A percentile compares a stretch with the other conserved stretches of the same genome.
Conservation (phyloP, 2,888 invertebrate species). For the Pecten maximus region DNA sequence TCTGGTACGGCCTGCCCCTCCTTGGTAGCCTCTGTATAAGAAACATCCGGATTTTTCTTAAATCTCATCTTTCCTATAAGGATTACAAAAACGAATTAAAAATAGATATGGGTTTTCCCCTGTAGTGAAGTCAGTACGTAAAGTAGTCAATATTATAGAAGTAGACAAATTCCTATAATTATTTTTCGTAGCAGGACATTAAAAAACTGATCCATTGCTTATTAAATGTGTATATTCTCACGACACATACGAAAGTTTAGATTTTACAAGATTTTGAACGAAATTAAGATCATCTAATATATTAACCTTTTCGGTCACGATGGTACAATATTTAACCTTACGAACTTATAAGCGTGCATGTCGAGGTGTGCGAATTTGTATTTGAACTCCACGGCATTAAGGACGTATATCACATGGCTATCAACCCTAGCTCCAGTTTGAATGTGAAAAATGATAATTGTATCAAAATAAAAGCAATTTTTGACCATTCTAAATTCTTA, state of each 20-base stretch:
- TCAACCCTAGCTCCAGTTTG: no score
- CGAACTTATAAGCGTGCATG: background rate
- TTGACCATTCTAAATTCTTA: no score
- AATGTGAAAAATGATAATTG: no score
- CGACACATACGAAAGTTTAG: background rate
- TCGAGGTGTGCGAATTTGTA: background rate
- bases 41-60: background rate
- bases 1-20: background rate
- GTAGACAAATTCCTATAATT: background rate
- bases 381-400: no score
- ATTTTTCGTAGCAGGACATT: background rate
- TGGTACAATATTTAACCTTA: background rate
- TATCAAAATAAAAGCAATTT: no score
- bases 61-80: slow-evolving; percentile 4
- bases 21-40: background rate
- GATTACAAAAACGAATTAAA: background rate
- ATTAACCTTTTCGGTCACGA: background rate
- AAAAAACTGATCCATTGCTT: background rate
- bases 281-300: background rate
- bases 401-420: no score
- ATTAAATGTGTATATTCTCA: background rate
- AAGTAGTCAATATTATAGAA: background rate
- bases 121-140: background rate
- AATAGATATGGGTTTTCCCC: background rate
- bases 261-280: background rate